Conservation (phyloP, 2,888 invertebrate genomes). For the Rhagonycha lutea region DNA sequence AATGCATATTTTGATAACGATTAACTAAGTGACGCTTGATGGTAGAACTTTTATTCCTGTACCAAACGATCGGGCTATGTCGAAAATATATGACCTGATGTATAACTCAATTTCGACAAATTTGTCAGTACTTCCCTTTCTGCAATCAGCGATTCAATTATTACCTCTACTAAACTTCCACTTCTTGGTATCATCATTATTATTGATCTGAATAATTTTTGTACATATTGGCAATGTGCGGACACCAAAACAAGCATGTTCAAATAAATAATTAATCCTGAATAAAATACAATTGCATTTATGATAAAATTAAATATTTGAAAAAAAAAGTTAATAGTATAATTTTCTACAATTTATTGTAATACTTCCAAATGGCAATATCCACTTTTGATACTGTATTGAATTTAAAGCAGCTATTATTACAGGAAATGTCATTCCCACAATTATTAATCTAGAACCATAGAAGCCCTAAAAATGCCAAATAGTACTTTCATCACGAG, state of each 20-base stretch:
- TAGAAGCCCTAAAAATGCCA: no score
- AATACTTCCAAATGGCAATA: background rate
- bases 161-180: background rate
- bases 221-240: background rate
- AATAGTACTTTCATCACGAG: no score
- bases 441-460: no score
- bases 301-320: background rate
- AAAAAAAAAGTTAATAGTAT: background rate
- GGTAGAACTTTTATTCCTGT: no score
- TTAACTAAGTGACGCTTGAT: no score
- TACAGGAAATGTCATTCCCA: background rate
- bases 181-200: background rate
- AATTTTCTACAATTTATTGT: background rate
- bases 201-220: background rate
- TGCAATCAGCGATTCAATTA: no score
- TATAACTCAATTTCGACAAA: no score
- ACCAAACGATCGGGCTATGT: no score
- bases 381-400: background rate
- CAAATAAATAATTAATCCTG: background rate
- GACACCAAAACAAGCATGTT: background rate
- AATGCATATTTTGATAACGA: no score
- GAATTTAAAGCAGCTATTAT: background rate
- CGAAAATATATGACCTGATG: no score
- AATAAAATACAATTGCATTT: background rate
- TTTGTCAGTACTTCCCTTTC: no score